phyloP scores from a whole-genome alignment of 2,888 invertebrate genomes.

The Ochropacha duplaris region DNA sequence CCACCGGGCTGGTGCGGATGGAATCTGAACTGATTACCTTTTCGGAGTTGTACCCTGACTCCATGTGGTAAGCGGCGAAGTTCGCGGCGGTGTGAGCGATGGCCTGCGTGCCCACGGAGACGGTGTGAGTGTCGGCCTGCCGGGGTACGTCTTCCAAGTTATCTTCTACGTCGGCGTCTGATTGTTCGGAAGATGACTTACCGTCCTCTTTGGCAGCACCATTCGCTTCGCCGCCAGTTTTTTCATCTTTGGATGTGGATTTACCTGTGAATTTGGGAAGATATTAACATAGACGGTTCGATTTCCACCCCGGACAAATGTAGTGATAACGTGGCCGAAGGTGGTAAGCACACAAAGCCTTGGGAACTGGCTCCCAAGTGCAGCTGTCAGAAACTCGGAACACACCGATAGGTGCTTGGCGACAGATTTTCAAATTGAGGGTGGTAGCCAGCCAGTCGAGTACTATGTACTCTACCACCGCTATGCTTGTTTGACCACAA shows the following conservation, averaged over 20 bases:
- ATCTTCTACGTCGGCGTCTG: conserved; percentile 92
- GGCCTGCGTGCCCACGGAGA: conserved; percentile 53
- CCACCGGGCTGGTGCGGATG: conserved; percentile 73
- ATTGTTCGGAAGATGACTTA: conserved; percentile 86
- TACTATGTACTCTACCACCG: too few relatives aligned
- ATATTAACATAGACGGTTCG: too few relatives aligned
- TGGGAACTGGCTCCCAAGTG: too few relatives aligned
- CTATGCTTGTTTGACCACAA: too few relatives aligned
- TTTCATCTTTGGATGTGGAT: conserved; percentile 60
- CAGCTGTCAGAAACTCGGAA: too few relatives aligned
- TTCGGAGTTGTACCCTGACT: conserved; percentile 86
- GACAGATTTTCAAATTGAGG: too few relatives aligned
- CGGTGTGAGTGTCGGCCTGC: conserved; percentile 48
- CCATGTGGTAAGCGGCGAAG: conserved; percentile 81
- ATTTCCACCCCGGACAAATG: too few relatives aligned
- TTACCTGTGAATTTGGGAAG: conserved; percentile 54
- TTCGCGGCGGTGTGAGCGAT: conserved; percentile 70
- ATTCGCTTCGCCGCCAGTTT: conserved; percentile 44
- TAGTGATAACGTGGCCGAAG: too few relatives aligned
- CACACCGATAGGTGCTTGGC: too few relatives aligned
- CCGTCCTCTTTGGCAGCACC: conserved; percentile 68
- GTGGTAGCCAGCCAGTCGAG: too few relatives aligned
- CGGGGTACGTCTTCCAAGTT: conserved; percentile 85
- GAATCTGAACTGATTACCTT: conserved; percentile 75
- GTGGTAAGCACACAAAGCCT: too few relatives aligned